A percentile compares a stretch with the other conserved stretches of the same genome.
Conservation (phyloP, 2,113 vertebrate species). For the Gopherus evgoodei region DNA sequence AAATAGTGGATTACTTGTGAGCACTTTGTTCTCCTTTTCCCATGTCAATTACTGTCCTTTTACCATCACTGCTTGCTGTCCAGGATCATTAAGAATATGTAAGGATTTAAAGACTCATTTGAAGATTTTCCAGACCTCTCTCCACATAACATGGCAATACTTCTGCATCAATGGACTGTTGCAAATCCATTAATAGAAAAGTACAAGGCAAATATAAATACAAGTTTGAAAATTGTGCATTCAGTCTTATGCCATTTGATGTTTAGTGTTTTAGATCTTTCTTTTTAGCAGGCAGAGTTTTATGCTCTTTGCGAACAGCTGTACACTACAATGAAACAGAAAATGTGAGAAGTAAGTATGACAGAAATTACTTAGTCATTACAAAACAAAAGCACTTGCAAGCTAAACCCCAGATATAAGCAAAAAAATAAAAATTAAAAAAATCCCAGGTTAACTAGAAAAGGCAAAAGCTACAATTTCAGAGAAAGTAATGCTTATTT, state of each 20-base stretch:
- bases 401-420: neutral
- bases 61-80: neutral
- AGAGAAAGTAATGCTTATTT: neutral
- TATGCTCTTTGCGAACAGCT: accelerated
- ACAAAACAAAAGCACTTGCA: neutral
- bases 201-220: neutral
- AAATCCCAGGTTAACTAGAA: neutral
- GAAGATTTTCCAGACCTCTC: neutral
- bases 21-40: neutral
- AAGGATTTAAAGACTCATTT: neutral
- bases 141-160: neutral
- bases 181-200: neutral
- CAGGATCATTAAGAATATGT: neutral
- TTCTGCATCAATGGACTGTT: neutral
- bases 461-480: neutral
- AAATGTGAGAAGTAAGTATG: neutral
- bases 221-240: neutral
- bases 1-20: neutral
- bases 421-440: neutral
- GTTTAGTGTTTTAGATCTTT: neutral
- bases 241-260: neutral
- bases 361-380: neutral
- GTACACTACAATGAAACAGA: neutral
- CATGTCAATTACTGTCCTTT: neutral
- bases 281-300: accelerated